A percentile compares a stretch with the other conserved stretches of the same genome.
phyloP scores from a whole-genome alignment of 2,113 vertebrate genomes.

The Cynocephalus volans region DNA sequence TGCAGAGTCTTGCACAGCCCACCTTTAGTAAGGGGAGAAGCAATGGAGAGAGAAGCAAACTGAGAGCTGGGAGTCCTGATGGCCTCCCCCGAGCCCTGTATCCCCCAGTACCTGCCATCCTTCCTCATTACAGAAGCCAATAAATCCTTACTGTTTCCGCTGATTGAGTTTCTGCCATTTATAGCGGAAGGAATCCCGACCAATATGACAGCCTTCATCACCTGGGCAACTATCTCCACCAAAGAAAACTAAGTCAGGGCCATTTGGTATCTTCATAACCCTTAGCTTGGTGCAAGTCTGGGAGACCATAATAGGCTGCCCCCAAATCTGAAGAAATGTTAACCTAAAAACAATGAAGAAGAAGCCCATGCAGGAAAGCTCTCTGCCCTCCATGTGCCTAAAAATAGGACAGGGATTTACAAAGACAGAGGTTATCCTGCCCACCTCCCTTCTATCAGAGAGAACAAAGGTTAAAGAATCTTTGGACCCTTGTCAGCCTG shows the following conservation, averaged over 20 bases:
- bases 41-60: not conserved
- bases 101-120: not conserved
- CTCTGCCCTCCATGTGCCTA: not conserved
- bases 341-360: too few species aligned
- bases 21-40: not conserved
- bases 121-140: not conserved
- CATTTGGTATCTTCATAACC: not conserved
- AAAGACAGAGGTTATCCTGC: not conserved
- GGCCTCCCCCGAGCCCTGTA: not conserved
- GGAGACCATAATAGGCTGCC: not conserved
- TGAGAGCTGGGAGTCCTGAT: not conserved
- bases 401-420: not conserved
- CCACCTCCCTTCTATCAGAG: too few species aligned
- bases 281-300: not conserved
- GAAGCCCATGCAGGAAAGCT: not conserved
- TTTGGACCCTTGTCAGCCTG: not conserved
- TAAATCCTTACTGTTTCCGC: not conserved
- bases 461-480: not conserved
- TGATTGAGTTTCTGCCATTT: not conserved
- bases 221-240: not conserved
- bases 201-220: not conserved
- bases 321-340: not conserved
- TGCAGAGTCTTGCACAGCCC: not conserved
- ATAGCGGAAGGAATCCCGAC: not conserved
- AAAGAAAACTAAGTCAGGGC: not conserved